Evolutionary conservation across 2,797 vertebrate genomes (phyloP).

Genomic region (Megaceryle alcyon): DNA sequence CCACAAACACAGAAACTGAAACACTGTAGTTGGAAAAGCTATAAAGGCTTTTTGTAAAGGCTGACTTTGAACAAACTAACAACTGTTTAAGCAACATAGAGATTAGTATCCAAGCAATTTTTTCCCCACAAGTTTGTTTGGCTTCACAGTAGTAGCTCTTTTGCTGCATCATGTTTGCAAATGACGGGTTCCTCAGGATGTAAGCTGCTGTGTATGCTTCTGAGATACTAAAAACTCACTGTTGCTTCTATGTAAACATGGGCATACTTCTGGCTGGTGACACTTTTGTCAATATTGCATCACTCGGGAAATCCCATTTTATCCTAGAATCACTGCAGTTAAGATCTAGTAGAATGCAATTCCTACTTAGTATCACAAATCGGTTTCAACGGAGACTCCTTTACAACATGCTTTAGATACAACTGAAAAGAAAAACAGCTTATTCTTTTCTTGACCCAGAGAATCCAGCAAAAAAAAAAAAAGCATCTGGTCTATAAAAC

Average conservation of each 20-base stretch:
- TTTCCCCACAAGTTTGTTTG: background rate
- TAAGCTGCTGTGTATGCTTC: background rate
- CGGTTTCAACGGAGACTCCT: background rate
- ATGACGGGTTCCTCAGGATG: background rate
- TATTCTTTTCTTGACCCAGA: background rate
- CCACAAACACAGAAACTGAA: background rate
- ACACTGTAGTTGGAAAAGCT: background rate
- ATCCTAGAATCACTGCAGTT: background rate
- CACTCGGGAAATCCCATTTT: conserved; percentile 5
- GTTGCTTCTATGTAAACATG: background rate
- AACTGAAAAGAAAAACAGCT: background rate
- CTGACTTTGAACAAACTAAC: background rate
- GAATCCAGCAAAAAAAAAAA: background rate
- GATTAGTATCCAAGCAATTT: background rate
- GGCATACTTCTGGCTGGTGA: background rate
- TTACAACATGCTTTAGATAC: background rate
- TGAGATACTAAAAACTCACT: background rate
- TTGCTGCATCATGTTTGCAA: background rate
- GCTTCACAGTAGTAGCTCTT: background rate
- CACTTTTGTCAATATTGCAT: conserved; percentile 28
- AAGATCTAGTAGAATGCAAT: background rate
- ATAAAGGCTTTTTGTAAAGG: too few species aligned
- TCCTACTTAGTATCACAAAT: background rate
- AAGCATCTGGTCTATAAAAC: background rate
- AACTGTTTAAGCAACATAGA: background rate